phyloP scores from a whole-genome alignment of 2,113 vertebrate genomes.

The Dromas ardeola region DNA sequence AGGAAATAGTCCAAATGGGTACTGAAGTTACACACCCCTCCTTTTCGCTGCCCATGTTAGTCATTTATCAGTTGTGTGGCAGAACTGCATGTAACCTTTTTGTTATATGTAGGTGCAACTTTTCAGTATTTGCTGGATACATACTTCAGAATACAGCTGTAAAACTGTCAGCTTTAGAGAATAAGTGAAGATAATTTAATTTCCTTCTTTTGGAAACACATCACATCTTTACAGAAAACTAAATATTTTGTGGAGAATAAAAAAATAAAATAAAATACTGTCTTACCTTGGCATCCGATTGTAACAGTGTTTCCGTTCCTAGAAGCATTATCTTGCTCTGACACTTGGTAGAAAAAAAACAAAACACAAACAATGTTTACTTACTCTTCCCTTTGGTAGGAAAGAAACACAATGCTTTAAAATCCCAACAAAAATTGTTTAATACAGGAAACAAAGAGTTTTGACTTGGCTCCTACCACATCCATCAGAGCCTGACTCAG shows the following conservation, averaged over 20 bases:
- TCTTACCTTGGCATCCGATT: slow-evolving; percentile 70
- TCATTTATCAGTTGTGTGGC: neutral
- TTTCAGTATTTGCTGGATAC: neutral
- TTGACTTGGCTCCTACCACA: neutral
- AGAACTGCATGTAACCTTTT: neutral
- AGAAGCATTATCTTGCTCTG: slow-evolving; percentile 53
- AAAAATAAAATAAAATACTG: neutral
- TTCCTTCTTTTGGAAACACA: neutral
- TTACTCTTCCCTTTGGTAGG: neutral
- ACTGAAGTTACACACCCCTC: neutral
- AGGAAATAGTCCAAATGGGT: neutral
- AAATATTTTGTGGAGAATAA: neutral
- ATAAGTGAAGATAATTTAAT: neutral
- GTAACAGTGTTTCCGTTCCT: neutral
- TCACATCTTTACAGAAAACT: neutral
- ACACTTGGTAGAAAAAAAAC: slow-evolving; percentile 65
- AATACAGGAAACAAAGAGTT: neutral
- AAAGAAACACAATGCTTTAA: neutral
- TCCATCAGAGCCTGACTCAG: neutral
- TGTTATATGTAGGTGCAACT: neutral
- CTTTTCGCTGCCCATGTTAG: neutral
- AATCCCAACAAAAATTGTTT: neutral
- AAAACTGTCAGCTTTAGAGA: neutral
- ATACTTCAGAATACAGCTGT: neutral
- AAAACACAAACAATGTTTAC: neutral